Conservation (phyloP, 2,888 invertebrate genomes). For the Chrysotoxum bicinctum region DNA sequence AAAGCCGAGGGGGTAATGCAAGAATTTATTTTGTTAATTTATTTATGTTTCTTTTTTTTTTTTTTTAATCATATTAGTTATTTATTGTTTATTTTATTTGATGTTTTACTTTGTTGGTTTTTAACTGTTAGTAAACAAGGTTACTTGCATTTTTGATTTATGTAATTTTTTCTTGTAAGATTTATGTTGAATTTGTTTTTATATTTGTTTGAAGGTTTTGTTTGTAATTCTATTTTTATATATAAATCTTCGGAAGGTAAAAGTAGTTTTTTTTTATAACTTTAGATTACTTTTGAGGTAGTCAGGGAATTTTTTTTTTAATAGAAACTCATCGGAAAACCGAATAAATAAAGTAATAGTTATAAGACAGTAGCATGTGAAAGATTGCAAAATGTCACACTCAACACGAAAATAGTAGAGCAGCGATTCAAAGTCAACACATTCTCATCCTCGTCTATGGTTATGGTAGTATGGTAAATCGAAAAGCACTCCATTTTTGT, state of each 20-base stretch:
- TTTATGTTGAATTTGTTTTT: constrained; percentile 29
- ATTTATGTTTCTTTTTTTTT: constrained; percentile 21
- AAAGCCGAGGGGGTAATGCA: constrained; percentile 74
- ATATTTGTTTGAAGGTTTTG: background rate
- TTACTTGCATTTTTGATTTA: constrained; percentile 56
- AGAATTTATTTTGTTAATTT: constrained; percentile 47
- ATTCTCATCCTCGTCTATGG: no score
- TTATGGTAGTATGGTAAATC: no score
- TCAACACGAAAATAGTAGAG: no score
- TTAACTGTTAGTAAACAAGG: constrained; percentile 31
- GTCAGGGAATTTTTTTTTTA: no score
- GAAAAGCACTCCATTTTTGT: no score
- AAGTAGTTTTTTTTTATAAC: background rate
- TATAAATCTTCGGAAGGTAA: background rate
- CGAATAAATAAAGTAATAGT: no score
- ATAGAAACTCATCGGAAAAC: no score
- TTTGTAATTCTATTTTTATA: background rate
- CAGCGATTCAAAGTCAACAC: no score
- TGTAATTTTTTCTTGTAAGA: constrained; percentile 35
- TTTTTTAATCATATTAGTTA: constrained; percentile 27
- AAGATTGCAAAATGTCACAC: no score
- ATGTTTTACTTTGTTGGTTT: constrained; percentile 26
- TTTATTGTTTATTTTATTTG: background rate
- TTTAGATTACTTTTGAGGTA: background rate
- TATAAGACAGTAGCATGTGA: no score